Conservation (phyloP, 2,888 invertebrate species). For the Tetramorium bicarinatum region DNA sequence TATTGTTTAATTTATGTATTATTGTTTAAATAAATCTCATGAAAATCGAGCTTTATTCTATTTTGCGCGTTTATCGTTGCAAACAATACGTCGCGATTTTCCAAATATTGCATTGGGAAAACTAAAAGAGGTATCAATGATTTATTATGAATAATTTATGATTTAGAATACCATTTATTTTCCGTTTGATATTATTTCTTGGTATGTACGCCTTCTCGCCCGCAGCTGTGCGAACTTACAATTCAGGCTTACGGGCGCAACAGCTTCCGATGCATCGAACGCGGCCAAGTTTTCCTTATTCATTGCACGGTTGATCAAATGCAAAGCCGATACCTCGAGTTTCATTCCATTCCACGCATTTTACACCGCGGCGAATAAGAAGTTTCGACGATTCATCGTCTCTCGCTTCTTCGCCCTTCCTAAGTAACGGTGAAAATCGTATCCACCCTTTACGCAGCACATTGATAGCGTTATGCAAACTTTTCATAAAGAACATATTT, state of each 20-base stretch:
- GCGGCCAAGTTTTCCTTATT: constrained; percentile 54
- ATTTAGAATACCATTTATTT: constrained; percentile 36
- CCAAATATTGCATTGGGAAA: neutral
- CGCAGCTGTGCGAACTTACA: constrained; percentile 43
- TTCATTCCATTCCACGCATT: constrained; percentile 46
- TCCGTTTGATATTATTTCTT: constrained; percentile 36
- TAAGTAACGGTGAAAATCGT: constrained; percentile 11
- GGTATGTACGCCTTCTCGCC: constrained; percentile 18
- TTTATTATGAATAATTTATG: constrained; percentile 55
- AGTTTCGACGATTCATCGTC: constrained; percentile 42
- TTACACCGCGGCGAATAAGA: constrained; percentile 34
- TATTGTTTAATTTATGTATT: neutral
- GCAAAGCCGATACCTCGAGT: constrained; percentile 53
- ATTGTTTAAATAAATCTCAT: constrained; percentile 6
- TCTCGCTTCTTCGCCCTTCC: neutral
- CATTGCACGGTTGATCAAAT: constrained; percentile 57
- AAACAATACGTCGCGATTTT: neutral
- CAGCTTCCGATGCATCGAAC: constrained; percentile 44
- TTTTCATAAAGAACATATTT: neutral
- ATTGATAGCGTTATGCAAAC: constrained; percentile 1
- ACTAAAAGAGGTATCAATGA: neutral
- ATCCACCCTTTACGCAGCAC: constrained; percentile 25
- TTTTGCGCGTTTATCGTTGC: neutral
- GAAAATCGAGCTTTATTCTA: constrained; percentile 3
- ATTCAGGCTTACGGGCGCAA: constrained; percentile 48